Conservation (phyloP, 2,113 vertebrate genomes). For the Phrynocephalus versicolor region DNA sequence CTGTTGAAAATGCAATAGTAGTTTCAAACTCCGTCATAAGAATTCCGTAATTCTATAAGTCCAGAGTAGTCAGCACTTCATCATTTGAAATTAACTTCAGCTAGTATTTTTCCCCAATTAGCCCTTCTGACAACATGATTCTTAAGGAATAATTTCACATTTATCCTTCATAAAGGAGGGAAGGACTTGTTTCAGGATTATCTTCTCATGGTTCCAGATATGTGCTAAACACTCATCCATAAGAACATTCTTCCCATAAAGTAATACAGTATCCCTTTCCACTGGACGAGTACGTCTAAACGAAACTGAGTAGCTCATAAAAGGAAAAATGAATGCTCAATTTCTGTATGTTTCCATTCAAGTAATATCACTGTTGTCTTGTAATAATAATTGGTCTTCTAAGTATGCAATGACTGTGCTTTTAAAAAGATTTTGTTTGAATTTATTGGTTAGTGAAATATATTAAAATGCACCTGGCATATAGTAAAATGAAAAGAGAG, state of each 20-base stretch:
- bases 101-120: neutral
- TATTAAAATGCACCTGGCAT: constrained; percentile 56
- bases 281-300: neutral
- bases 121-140: neutral
- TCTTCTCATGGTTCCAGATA: neutral
- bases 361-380: constrained; percentile 6
- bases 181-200: neutral
- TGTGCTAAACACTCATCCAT: neutral
- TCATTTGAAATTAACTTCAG: neutral
- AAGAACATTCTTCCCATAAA: constrained; percentile 2
- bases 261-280: neutral
- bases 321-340: constrained; percentile 18
- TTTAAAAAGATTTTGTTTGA: constrained; percentile 44
- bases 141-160: neutral
- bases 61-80: neutral
- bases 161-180: neutral
- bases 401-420: constrained; percentile 44
- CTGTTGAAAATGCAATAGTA: neutral
- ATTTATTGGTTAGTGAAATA: constrained; percentile 57
- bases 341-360: neutral
- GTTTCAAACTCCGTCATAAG: neutral
- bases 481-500: constrained; percentile 15
- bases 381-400: neutral
- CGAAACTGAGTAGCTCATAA: neutral
- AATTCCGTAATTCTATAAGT: neutral